These are phyloP conservation scores for Linnaemya vulpina DNA, from an alignment of 2,888 invertebrate species.

Conservation along the genomic window DNA sequence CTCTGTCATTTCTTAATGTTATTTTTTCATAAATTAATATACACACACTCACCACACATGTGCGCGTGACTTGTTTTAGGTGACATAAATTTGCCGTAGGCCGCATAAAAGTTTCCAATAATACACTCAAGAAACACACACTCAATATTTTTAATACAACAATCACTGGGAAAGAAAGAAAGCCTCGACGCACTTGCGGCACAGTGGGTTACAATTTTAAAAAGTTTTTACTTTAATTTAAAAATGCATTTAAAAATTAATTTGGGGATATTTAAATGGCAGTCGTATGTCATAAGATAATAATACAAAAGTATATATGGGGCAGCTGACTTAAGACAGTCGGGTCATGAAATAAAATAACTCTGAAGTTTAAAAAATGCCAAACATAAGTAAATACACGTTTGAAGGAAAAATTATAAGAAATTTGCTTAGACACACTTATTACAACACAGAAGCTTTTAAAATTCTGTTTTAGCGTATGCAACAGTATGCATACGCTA, in stretches of 20 bases:
- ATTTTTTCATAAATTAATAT: constrained; percentile 19
- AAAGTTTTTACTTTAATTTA: neutral
- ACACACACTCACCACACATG: constrained; percentile 36
- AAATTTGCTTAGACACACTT: no score
- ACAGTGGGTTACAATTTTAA: neutral
- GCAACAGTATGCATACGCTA: neutral
- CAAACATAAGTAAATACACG: no score
- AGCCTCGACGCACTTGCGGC: neutral
- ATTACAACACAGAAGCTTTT: no score
- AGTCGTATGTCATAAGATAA: no score
- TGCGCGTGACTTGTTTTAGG: constrained; percentile 46
- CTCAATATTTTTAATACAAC: constrained; percentile 12
- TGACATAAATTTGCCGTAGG: constrained; percentile 62
- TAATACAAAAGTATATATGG: no score
- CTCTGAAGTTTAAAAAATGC: no score
- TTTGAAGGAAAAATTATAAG: no score
- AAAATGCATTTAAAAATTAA: no score
- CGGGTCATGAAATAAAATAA: no score
- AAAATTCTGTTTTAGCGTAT: neutral
- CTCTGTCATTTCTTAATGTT: constrained; percentile 34
- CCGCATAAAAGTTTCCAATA: constrained; percentile 50
- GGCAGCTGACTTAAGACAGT: no score
- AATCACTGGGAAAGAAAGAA: constrained; percentile 26
- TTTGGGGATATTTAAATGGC: no score
- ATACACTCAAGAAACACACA: neutral